Base-by-base conservation (phyloP, 2,888 invertebrate genomes). In the Tetheella fluctuosa region DNA sequence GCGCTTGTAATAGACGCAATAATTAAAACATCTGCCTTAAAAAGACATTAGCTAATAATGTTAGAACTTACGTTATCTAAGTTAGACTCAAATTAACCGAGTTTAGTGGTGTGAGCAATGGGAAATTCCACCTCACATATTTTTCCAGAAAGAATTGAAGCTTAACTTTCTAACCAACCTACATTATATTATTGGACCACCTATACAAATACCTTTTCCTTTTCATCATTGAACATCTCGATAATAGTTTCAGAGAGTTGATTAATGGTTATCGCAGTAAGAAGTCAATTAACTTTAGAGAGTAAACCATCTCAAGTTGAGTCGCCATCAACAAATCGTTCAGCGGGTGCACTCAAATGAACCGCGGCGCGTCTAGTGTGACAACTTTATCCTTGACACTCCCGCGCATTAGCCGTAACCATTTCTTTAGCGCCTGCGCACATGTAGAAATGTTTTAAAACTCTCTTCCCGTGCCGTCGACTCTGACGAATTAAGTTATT, bases 401-500 rank as follows among this genome's bases (percentile, higher is more conserved):
- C 79, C 78, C 77, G 81, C 80, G 83, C 85, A 86, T 83, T 83
- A 81, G 78, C 71, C 70, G 77, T 73, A 68, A 79, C 81, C 20
- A 79, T 82, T 85, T 85, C 84, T 83, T 83, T 80, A 85, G 86
- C 88, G 86, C 86, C 85, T 83, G 84, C 77, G 74, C 86, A 86
- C 84, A 84, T 87, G 85, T 78, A 79, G 67, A 73, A 71, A 79
- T 83, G 79, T 80, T 87, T 82, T 83, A 86, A 90, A 88, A 80
- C 86, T 84, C 86, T 86, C 89, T 88, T 90, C 87, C 87, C 89
- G 86, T 85, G 76, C 81, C 81, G 80, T 81, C 84, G 81, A 83
- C 90, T 89, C 89, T 91, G 90, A 93, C 91, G 92, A 92, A 93
- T 93, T 92, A 92, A 92, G 91, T 90, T 92, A 92, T 93, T 92